A percentile compares a stretch with the other conserved stretches of the same genome.
phyloP scores from a whole-genome alignment of 2,113 vertebrate species.

The Ranitomeya variabilis region DNA sequence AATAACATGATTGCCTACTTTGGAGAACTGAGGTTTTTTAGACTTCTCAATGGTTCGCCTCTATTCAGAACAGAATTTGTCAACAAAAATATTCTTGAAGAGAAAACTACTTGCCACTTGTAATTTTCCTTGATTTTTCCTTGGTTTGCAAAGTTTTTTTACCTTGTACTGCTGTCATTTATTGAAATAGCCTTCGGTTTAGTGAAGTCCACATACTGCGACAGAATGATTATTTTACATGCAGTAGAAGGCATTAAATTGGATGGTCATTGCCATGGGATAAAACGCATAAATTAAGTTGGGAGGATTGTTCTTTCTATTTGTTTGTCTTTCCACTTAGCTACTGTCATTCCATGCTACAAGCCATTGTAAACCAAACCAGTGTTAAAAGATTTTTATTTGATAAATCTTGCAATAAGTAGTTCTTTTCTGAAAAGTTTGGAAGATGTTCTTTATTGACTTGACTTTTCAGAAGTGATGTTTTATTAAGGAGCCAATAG shows the following conservation, averaged over 20 bases:
- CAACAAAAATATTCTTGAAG: too few species aligned
- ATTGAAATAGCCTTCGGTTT: not conserved
- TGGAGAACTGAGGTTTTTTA: too few species aligned
- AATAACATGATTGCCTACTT: too few species aligned
- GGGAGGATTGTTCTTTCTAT: conserved; percentile 6
- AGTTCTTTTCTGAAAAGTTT: conserved; percentile 41
- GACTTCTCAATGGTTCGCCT: too few species aligned
- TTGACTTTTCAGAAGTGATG: conserved; percentile 76
- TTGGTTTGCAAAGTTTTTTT: not conserved
- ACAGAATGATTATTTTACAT: not conserved
- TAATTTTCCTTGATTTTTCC: too few species aligned
- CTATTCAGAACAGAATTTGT: too few species aligned
- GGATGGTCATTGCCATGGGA: not conserved
- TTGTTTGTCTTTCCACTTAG: not conserved
- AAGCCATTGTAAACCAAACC: conserved; percentile 56
- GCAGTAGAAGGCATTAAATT: not conserved
- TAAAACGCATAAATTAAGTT: not conserved
- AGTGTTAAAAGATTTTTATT: conserved; percentile 29
- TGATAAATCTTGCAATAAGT: conserved; percentile 48
- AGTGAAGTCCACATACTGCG: not conserved
- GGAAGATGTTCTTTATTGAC: conserved; percentile 69
- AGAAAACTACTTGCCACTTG: too few species aligned
- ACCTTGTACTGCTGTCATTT: not conserved
- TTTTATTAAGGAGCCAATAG: conserved; percentile 72
- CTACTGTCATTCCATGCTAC: not conserved